Evolutionary conservation across 2,888 invertebrate species (phyloP).

Genomic region (Xanthorhoe designata): DNA sequence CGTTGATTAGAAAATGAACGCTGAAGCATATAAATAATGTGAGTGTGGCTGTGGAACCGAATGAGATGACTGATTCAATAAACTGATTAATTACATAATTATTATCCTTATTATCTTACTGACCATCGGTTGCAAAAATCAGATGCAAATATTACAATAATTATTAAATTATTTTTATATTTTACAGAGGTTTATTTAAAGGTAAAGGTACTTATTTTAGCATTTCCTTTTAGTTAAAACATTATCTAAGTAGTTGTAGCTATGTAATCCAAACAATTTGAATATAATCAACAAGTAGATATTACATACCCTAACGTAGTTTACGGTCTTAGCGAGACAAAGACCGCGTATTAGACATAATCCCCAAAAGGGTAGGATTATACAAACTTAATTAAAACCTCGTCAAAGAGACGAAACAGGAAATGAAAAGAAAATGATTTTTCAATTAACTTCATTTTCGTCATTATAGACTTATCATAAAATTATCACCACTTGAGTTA

Average conservation of each 20-base stretch:
- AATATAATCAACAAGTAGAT: constrained; percentile 13
- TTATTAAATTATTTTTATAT: too few species aligned
- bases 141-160: too few species aligned
- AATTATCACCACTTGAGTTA: background rate
- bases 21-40: too few species aligned
- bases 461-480: background rate
- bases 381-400: constrained; percentile 41
- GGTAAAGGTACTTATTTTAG: background rate
- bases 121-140: too few species aligned
- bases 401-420: constrained; percentile 19
- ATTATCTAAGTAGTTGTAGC: too few species aligned
- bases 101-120: too few species aligned
- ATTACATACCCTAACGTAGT: constrained; percentile 15
- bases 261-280: constrained; percentile 7
- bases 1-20: too few species aligned
- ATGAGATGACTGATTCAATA: too few species aligned
- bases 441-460: background rate
- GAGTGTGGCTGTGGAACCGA: too few species aligned
- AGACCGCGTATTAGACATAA: constrained; percentile 35
- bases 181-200: too few species aligned
- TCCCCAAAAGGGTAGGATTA: constrained; percentile 41
- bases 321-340: constrained; percentile 30
- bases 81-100: too few species aligned
- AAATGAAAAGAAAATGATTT: background rate
- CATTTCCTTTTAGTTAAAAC: too few species aligned